Base-by-base conservation (phyloP, 2,113 vertebrate species). In the Ivindomyrus marchei region DNA sequence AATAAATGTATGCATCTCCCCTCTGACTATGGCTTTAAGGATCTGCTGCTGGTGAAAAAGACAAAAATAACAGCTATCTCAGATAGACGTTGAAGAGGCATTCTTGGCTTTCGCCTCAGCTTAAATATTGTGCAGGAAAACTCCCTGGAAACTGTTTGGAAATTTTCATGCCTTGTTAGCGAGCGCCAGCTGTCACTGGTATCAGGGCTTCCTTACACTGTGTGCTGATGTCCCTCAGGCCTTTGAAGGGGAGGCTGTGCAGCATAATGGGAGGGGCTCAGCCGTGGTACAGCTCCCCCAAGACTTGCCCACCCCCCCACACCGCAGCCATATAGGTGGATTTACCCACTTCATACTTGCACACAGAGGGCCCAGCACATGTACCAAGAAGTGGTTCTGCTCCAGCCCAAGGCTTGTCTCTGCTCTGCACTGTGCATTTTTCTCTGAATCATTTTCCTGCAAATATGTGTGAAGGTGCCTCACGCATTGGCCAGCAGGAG, bases 361-460 rank as follows among this genome's bases (percentile, higher is more conserved):
- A 24, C 7, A 24, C 56, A 58, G 56, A 58, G 56, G 24, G 56
- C 7, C 0, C 21, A 24, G 56, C 1, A 58, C 49, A 49, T n/a
- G 24, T n/a, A 27, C 8, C 58, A n/a, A 62, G 8, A 62, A 9
- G 24, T n/a, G 24, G 13, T 77, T 39, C 13, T 36, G 13, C 10
- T 77, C 27, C 4, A 13, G 15, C 36, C 31, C 70, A 17, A 7
- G 31, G 70, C 70, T 77, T 39, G 11, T 39, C 31, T 39, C 70
- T 77, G 13, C 31, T 17, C 13, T 77, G 70, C 36, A 4, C 31
- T 77, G 70, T 77, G 31, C 70, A 88, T 90, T 89, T 90, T 45
- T 80, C 50, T 19, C 84, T 62, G 80, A 91, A 77, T 53, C 74
- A 27, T 80, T 74, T 91, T 93, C 90, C 91, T 90, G 84, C 89